Conservation (phyloP, 2,797 vertebrate species). For the Phoxinus dragarum region DNA sequence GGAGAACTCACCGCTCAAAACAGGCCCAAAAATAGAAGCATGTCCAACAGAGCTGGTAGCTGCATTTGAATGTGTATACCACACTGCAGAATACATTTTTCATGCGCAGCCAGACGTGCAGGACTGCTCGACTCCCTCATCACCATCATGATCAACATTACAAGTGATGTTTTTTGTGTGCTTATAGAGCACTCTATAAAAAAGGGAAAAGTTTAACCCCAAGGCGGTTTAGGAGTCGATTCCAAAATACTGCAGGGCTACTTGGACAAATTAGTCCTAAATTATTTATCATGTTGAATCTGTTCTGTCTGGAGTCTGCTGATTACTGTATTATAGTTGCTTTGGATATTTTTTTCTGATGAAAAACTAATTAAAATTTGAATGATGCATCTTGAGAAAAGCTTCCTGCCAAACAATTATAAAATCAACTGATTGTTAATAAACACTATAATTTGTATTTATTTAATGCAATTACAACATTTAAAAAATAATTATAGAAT, state of each 20-base stretch:
- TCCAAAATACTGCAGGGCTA: background rate
- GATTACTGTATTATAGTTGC: background rate
- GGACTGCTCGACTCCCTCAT: constrained; percentile 24
- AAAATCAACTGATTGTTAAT: constrained; percentile 9
- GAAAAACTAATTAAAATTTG: background rate
- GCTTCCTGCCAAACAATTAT: constrained; percentile 19
- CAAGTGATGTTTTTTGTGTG: background rate
- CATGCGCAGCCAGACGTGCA: constrained; percentile 69
- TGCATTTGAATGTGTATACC: constrained; percentile 65
- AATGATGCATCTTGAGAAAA: constrained; percentile 24
- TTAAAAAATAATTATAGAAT: background rate
- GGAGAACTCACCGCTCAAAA: constrained; percentile 38
- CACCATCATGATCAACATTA: constrained; percentile 36
- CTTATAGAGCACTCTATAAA: background rate
- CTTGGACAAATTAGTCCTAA: constrained; percentile 31
- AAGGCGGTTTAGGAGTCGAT: background rate
- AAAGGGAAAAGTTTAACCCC: background rate
- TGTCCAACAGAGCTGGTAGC: constrained; percentile 66
- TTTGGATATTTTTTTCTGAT: background rate
- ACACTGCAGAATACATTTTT: constrained; percentile 69
- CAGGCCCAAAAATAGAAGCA: constrained; percentile 47
- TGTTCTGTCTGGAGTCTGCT: background rate
- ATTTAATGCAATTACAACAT: background rate
- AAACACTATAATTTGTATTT: background rate
- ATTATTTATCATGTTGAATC: constrained; percentile 8